Conservation (phyloP, 2,888 invertebrate genomes). For the Coleophora deauratella region DNA sequence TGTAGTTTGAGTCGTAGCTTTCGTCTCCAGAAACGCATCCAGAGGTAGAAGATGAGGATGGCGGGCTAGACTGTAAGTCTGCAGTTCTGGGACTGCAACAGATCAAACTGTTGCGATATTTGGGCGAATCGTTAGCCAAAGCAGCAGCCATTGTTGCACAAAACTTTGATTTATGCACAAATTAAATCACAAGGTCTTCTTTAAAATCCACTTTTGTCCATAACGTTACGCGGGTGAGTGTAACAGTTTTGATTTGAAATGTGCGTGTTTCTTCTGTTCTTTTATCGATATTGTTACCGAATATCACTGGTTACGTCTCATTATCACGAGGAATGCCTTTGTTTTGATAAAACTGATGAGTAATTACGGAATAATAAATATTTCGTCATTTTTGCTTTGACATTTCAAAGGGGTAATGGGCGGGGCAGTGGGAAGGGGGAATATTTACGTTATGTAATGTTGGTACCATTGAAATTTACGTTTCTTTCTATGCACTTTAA, state of each 20-base stretch:
- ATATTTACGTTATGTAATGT: conserved; percentile 9
- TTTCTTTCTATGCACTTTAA: conserved; percentile 18
- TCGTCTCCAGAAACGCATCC: conserved; percentile 78
- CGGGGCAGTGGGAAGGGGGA: neutral
- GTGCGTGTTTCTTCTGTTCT: neutral
- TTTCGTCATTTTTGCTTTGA: conserved; percentile 28
- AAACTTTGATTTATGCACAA: conserved; percentile 12
- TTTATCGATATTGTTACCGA: neutral
- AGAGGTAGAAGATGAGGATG: conserved; percentile 76
- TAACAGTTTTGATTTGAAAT: neutral
- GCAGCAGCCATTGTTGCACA: conserved; percentile 48
- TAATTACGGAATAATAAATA: conserved; percentile 18
- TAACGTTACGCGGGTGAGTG: neutral
- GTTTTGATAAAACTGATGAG: conserved; percentile 23
- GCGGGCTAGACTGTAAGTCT: conserved; percentile 54
- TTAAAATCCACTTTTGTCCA: neutral
- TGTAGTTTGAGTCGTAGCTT: conserved; percentile 74
- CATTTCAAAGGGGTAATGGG: conserved; percentile 10
- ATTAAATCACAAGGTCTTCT: conserved; percentile 13
- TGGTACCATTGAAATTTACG: conserved; percentile 15
- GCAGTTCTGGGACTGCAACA: conserved; percentile 62
- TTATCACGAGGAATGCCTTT: conserved; percentile 22
- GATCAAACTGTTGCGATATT: conserved; percentile 60
- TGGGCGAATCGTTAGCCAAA: conserved; percentile 59
- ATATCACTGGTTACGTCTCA: conserved; percentile 20